Evolutionary conservation across 2,888 invertebrate species (phyloP).

Genomic region (Dryomyza anilis): DNA sequence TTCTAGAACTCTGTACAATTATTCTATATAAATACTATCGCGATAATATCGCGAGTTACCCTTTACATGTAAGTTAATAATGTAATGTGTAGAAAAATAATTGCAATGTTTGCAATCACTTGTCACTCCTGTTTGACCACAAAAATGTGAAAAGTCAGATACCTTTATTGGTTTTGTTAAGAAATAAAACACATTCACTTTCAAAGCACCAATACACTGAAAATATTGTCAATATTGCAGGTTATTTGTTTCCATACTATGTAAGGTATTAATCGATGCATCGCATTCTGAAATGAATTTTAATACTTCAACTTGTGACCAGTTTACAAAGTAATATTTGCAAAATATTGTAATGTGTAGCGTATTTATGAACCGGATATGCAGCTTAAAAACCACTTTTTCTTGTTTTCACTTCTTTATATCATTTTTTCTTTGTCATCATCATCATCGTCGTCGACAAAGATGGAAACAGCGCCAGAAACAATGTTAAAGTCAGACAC

Average conservation of each 20-base stretch:
- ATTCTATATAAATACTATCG: too few species aligned
- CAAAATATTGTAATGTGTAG: too few species aligned
- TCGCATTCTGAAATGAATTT: too few species aligned
- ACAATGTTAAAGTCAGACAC: background rate
- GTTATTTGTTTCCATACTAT: background rate
- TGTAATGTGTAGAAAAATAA: too few species aligned
- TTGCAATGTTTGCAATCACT: background rate
- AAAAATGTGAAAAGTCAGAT: too few species aligned
- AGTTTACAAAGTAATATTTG: too few species aligned
- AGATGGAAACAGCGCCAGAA: background rate
- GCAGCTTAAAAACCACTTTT: background rate
- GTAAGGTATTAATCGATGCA: background rate
- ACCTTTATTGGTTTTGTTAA: too few species aligned
- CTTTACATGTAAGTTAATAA: background rate
- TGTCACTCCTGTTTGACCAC: slow-evolving; percentile 2
- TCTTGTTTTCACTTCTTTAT: background rate
- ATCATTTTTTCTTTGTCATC: background rate
- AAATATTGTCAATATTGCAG: background rate
- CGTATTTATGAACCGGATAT: too few species aligned
- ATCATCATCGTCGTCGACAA: background rate
- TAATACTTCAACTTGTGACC: too few species aligned
- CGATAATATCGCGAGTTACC: too few species aligned
- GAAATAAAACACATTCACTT: background rate
- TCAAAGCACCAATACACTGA: background rate
- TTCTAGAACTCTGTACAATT: too few species aligned